Percentiles rank a stretch among this genome's conserved stretches.
These are phyloP conservation scores for Catamblyrhynchus diadema DNA, from an alignment of 2,797 vertebrate species.

Conservation along the genomic window DNA sequence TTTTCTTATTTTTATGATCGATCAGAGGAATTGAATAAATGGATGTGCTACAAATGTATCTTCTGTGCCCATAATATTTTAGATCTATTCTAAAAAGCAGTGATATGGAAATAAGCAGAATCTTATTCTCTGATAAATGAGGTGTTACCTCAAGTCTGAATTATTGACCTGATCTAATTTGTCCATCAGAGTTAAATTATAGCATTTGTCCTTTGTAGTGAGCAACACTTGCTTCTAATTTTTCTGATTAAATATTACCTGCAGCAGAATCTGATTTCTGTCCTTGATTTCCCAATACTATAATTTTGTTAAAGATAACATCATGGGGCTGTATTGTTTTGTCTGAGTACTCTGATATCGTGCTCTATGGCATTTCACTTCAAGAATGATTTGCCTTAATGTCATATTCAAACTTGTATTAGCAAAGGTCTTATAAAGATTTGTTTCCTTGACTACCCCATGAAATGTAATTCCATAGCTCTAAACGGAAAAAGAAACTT, in stretches of 20 bases:
- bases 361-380: not conserved
- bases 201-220: not conserved
- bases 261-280: not conserved
- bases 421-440: slow-evolving; percentile 9
- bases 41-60: not conserved
- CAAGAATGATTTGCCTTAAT: not conserved
- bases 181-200: not conserved
- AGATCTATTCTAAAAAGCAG: not conserved
- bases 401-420: not conserved
- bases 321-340: not conserved
- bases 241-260: not conserved
- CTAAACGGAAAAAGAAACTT: not conserved
- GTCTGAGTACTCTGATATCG: not conserved
- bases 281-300: not conserved
- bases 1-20: not conserved
- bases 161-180: not conserved
- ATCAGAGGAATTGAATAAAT: not conserved
- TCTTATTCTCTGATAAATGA: not conserved
- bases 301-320: not conserved
- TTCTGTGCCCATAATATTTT: not conserved
- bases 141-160: not conserved
- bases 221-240: not conserved
- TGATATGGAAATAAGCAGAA: not conserved
- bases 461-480: not conserved
- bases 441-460: slow-evolving; percentile 29